Conservation (phyloP, 2,113 vertebrate genomes). For the Macrotus californicus region DNA sequence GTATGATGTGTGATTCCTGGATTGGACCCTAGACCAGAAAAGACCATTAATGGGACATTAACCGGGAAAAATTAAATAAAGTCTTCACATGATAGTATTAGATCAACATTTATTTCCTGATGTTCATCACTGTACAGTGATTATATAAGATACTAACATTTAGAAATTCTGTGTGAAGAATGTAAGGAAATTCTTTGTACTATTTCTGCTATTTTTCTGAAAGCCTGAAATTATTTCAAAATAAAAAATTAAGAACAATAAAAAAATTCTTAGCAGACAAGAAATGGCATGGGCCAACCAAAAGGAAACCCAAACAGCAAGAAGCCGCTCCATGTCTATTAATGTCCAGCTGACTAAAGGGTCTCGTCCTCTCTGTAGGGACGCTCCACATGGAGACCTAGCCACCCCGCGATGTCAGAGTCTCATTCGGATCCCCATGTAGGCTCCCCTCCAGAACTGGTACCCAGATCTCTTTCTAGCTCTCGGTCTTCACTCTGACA, state of each 20-base stretch:
- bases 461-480: background rate
- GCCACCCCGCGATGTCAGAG: rapidly evolving
- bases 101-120: background rate
- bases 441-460: background rate
- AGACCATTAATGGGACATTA: background rate
- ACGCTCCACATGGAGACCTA: rapidly evolving
- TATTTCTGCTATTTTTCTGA: background rate
- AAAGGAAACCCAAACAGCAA: background rate
- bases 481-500: background rate
- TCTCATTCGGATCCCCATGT: background rate
- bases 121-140: background rate
- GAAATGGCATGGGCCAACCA: background rate
- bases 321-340: background rate
- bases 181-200: background rate
- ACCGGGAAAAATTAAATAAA: background rate
- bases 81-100: background rate
- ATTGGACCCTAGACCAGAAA: background rate
- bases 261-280: background rate
- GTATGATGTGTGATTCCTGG: background rate
- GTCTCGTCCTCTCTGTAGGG: background rate
- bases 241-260: background rate
- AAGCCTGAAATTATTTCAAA: constrained; percentile 40
- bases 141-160: background rate
- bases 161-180: constrained; percentile 1
- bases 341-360: background rate